These are phyloP conservation scores for Drosophila lini DNA, from an alignment of 1,140 invertebrate species.

Conservation along the genomic window DNA sequence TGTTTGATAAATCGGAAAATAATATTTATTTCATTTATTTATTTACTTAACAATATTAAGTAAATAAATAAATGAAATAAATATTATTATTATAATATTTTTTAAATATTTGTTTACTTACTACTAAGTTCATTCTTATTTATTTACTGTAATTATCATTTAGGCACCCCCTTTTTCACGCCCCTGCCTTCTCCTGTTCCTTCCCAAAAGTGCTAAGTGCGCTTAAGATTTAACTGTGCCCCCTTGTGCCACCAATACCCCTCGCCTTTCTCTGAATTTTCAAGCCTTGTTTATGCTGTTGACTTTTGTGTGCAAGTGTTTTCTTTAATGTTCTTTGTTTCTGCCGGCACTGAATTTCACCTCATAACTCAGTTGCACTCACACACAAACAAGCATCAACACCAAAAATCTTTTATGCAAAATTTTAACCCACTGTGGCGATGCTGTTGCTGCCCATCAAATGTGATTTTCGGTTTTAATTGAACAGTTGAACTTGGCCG, in stretches of 20 bases:
- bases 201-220: slow-evolving; percentile 62
- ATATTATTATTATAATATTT: background rate
- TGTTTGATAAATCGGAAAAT: too few species aligned
- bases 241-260: background rate
- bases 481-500: slow-evolving; percentile 38
- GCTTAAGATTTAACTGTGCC: slow-evolving; percentile 52
- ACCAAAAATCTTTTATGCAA: slow-evolving; percentile 36
- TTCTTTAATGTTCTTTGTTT: slow-evolving; percentile 51
- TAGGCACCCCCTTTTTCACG: background rate
- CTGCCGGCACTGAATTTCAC: slow-evolving; percentile 12
- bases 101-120: background rate
- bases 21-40: too few species aligned
- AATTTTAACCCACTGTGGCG: slow-evolving; percentile 35
- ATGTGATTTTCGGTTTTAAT: slow-evolving; percentile 40
- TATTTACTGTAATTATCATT: background rate
- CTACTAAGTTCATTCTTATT: background rate
- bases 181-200: background rate
- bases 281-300: slow-evolving; percentile 66
- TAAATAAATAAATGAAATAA: too few species aligned
- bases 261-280: slow-evolving; percentile 20
- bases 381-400: slow-evolving; percentile 3
- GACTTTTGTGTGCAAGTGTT: slow-evolving; percentile 69
- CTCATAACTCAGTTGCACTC: slow-evolving; percentile 34
- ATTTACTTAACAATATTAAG: too few species aligned
- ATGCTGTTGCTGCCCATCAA: slow-evolving; percentile 8